Evolutionary conservation across 2,888 invertebrate species (phyloP).

Genomic region (Drosophila anceps): DNA sequence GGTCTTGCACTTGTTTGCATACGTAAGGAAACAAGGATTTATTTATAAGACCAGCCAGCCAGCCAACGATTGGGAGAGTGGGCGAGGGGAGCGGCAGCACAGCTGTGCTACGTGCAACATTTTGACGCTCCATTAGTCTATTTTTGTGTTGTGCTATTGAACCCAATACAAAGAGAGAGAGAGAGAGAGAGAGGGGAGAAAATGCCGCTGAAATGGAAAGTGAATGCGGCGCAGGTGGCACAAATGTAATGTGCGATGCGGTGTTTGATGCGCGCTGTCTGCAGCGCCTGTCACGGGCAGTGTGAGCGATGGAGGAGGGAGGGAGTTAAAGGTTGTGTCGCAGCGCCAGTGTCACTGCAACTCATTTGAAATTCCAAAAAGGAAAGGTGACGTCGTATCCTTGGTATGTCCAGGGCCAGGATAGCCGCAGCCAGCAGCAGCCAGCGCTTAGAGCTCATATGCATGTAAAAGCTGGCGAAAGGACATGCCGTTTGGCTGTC

Average conservation of each 20-base stretch:
- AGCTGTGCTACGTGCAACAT: slow-evolving; percentile 19
- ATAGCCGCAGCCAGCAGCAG: slow-evolving; percentile 41
- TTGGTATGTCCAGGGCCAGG: slow-evolving; percentile 60
- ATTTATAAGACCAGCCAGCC: slow-evolving; percentile 58
- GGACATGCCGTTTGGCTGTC: slow-evolving; percentile 51
- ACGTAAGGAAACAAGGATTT: slow-evolving; percentile 58
- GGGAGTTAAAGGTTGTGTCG: slow-evolving; percentile 16
- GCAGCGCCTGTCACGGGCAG: background rate
- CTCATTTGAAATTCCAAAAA: slow-evolving; percentile 65
- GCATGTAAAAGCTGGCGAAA: slow-evolving; percentile 43
- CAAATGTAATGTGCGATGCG: slow-evolving; percentile 21
- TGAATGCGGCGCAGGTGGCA: slow-evolving; percentile 23
- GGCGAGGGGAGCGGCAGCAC: background rate
- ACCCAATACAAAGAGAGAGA: slow-evolving; percentile 54
- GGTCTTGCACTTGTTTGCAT: slow-evolving; percentile 74
- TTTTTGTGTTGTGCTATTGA: slow-evolving; percentile 76
- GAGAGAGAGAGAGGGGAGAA: slow-evolving; percentile 3
- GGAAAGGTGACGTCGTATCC: slow-evolving; percentile 53
- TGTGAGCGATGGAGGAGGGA: background rate
- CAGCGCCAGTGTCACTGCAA: slow-evolving; percentile 48
- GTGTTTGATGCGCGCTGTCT: slow-evolving; percentile 29
- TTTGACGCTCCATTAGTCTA: slow-evolving; percentile 66
- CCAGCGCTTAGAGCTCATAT: slow-evolving; percentile 44
- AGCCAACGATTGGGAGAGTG: background rate
- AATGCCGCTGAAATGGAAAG: slow-evolving; percentile 52